A percentile compares a stretch with the other conserved stretches of the same genome.
Conservation (phyloP, 2,797 vertebrate species). For the Vultur gryphus region DNA sequence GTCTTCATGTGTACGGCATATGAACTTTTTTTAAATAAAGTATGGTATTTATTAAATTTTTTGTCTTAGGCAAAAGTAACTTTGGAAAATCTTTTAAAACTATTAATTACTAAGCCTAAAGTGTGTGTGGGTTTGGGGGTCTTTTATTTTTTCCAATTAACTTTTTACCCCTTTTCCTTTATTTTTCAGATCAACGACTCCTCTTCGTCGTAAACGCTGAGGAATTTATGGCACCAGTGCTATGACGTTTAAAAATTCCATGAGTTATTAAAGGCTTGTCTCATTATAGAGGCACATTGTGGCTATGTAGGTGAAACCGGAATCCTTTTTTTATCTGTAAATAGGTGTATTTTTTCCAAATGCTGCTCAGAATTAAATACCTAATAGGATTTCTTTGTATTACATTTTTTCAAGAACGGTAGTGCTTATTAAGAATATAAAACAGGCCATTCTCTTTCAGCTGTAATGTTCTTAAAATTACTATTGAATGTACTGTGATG, state of each 20-base stretch:
- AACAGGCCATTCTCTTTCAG: conserved; percentile 81
- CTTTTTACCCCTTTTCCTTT: conserved; percentile 73
- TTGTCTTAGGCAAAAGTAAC: conserved; percentile 67
- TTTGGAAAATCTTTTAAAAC: conserved; percentile 65
- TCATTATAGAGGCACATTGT: conserved; percentile 99
- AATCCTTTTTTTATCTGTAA: conserved; percentile 87
- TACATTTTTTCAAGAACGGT: conserved; percentile 81
- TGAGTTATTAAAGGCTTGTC: conserved; percentile 99
- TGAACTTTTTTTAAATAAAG: conserved; percentile 65
- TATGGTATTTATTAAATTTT: conserved; percentile 71
- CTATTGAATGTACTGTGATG: conserved; percentile 83
- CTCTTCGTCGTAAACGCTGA: conserved; percentile 94
- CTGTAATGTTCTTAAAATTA: conserved; percentile 83
- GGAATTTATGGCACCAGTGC: conserved; percentile 81
- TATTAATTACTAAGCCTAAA: conserved; percentile 70
- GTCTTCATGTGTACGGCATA: conserved; percentile 76
- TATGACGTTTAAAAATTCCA: conserved; percentile 96
- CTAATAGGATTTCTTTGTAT: conserved; percentile 89
- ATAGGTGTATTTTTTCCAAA: conserved; percentile 92
- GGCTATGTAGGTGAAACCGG: conserved; percentile 93
- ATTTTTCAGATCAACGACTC: conserved; percentile 92
- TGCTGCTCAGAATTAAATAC: conserved; percentile 84
- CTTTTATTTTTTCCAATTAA: conserved; percentile 66
- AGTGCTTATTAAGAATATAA: conserved; percentile 79
- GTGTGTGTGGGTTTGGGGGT: conserved; percentile 61